Percentiles rank a stretch among this genome's conserved stretches.
These are phyloP conservation scores for human (Homo sapiens) DNA, from an alignment of 2,113 vertebrate genomes.

Conservation along the genomic window DNA sequence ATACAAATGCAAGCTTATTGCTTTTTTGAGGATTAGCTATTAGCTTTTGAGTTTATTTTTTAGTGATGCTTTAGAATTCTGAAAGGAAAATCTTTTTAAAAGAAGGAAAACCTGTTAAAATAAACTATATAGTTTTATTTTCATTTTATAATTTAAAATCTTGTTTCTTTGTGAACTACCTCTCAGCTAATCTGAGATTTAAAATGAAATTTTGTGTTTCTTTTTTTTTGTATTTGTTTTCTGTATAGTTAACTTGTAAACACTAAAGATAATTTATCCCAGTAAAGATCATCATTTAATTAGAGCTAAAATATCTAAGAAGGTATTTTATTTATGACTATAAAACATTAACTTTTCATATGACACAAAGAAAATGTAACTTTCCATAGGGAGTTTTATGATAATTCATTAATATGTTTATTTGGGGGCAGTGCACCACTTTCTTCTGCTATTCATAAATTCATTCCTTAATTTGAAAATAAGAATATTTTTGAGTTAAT, in stretches of 20 bases:
- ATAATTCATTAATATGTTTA: constrained; percentile 30
- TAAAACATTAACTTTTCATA: constrained; percentile 47
- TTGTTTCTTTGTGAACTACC: constrained; percentile 37
- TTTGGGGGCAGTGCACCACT: background rate
- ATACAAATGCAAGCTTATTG: constrained; percentile 9
- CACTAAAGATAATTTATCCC: constrained; percentile 16
- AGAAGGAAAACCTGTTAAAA: background rate
- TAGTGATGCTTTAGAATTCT: constrained; percentile 54
- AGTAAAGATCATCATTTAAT: constrained; percentile 50
- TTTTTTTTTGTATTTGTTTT: constrained; percentile 43
- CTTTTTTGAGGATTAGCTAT: constrained; percentile 46
- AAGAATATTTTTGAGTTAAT: constrained; percentile 16
- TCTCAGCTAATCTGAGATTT: constrained; percentile 42
- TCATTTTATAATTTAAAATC: constrained; percentile 58
- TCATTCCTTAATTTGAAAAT: constrained; percentile 59
- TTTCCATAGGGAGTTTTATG: constrained; percentile 26
- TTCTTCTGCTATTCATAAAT: constrained; percentile 44
- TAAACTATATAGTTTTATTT: constrained; percentile 9
- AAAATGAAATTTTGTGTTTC: constrained; percentile 47
- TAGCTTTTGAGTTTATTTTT: constrained; percentile 44
- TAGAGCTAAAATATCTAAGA: constrained; percentile 48
- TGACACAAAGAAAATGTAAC: constrained; percentile 37
- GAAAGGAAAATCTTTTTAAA: constrained; percentile 42
- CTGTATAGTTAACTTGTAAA: background rate
- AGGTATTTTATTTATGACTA: constrained; percentile 57